Evolutionary conservation across 2,797 vertebrate genomes (phyloP).

Genomic region (Tadarida brasiliensis): DNA sequence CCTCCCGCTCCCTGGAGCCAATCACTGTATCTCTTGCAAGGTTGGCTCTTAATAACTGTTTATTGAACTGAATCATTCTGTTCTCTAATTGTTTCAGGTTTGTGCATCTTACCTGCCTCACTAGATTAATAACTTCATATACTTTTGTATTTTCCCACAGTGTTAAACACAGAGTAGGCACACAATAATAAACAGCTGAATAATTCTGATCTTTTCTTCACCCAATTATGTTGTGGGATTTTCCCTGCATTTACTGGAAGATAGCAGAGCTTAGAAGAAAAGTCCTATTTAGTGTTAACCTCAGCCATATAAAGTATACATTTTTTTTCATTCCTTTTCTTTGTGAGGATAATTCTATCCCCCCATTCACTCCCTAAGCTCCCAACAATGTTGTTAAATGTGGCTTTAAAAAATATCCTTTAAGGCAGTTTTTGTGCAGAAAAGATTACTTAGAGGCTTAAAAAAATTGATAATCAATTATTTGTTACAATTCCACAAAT

Average conservation of each 20-base stretch:
- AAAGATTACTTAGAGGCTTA: background rate
- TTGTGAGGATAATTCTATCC: conserved; percentile 14
- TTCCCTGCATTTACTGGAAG: conserved; percentile 44
- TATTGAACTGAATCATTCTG: conserved; percentile 67
- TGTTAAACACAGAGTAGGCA: conserved; percentile 32
- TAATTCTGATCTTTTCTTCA: conserved; percentile 60
- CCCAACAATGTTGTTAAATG: background rate
- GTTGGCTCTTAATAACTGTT: conserved; percentile 64
- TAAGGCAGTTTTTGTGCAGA: conserved; percentile 43
- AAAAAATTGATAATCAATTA: conserved; percentile 46
- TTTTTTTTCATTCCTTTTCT: conserved; percentile 31
- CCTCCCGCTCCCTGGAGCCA: background rate
- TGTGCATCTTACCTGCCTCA: conserved; percentile 55
- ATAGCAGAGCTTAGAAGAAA: background rate
- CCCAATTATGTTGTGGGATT: conserved; percentile 41
- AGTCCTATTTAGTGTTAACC: background rate
- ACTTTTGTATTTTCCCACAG: conserved; percentile 31
- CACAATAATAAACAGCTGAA: conserved; percentile 1
- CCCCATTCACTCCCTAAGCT: background rate
- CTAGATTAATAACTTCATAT: conserved; percentile 39
- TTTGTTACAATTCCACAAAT: conserved; percentile 9
- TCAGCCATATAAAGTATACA: background rate
- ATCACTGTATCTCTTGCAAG: conserved; percentile 48
- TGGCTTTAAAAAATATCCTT: conserved; percentile 16
- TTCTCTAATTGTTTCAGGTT: conserved; percentile 64